phyloP scores from a whole-genome alignment of 2,888 invertebrate species.

The Hemithea aestivaria region DNA sequence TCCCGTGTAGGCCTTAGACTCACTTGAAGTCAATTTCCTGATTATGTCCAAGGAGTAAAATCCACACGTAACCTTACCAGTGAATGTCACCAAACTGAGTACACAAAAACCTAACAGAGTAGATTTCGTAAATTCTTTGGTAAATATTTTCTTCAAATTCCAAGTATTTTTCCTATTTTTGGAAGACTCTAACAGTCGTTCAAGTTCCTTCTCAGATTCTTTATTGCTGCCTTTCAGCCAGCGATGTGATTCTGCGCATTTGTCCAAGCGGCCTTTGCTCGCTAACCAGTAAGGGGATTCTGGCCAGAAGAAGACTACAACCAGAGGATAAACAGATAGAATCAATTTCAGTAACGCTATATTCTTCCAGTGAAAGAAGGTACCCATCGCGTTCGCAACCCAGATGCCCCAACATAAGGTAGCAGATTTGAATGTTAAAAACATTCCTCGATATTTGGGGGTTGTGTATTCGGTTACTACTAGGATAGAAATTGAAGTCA shows the following conservation, averaged over 20 bases:
- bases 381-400: slow-evolving; percentile 36
- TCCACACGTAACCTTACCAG: slow-evolving; percentile 41
- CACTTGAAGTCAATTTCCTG: slow-evolving; percentile 38
- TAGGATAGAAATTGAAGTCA: slow-evolving; percentile 16
- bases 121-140: slow-evolving; percentile 40
- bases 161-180: no score
- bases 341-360: slow-evolving; percentile 29
- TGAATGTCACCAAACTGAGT: no score
- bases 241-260: slow-evolving; percentile 36
- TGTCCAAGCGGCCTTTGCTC: slow-evolving; percentile 35
- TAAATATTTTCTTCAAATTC: no score
- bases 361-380: slow-evolving; percentile 36
- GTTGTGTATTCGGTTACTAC: slow-evolving; percentile 38
- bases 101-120: slow-evolving; percentile 5
- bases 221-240: slow-evolving; percentile 39
- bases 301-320: slow-evolving; percentile 29
- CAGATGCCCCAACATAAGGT: slow-evolving; percentile 36
- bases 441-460: slow-evolving; percentile 37
- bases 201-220: slow-evolving; percentile 37
- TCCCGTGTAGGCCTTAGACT: slow-evolving; percentile 38
- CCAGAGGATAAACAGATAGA: slow-evolving; percentile 21
- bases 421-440: slow-evolving; percentile 34
- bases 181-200: slow-evolving; percentile 27
- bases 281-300: slow-evolving; percentile 49
- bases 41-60: slow-evolving; percentile 45